These are phyloP conservation scores for Corvus cornix DNA, from an alignment of 2,113 vertebrate species.

Conservation along the genomic window DNA sequence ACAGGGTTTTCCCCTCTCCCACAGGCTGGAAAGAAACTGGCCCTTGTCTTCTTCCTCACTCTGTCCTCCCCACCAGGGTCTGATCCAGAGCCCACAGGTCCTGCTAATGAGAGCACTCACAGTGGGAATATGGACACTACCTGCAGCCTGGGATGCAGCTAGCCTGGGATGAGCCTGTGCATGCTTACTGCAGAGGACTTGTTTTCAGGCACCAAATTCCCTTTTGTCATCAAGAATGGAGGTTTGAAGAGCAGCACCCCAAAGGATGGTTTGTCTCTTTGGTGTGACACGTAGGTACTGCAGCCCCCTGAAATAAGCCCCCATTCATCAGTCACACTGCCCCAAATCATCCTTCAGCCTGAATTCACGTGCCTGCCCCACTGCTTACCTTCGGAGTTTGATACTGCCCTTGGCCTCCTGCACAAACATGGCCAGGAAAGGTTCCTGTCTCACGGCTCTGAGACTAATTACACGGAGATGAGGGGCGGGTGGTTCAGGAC, in stretches of 20 bases:
- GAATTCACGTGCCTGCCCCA: background rate
- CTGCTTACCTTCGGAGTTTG: background rate
- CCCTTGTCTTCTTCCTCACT: background rate
- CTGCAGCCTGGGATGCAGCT: background rate
- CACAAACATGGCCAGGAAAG: background rate
- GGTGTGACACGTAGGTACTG: fast-evolving
- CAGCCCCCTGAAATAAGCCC: background rate
- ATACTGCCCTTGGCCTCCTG: background rate
- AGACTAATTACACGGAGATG: slow-evolving; percentile 19
- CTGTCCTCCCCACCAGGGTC: background rate
- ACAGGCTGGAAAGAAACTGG: background rate
- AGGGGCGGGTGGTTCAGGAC: background rate
- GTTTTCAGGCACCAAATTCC: background rate
- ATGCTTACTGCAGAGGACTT: background rate
- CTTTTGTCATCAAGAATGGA: background rate
- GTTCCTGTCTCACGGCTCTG: background rate
- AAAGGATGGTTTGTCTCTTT: background rate
- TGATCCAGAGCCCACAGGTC: background rate
- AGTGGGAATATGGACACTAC: background rate
- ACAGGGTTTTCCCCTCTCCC: background rate
- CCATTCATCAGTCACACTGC: background rate
- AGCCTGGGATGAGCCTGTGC: background rate
- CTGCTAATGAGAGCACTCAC: background rate
- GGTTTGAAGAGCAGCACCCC: background rate
- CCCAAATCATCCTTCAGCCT: background rate